Evolutionary conservation across 2,113 vertebrate species (phyloP), one percentile per base, ranked within the genome.

Genomic region (Brachirus orientalis): DNA sequence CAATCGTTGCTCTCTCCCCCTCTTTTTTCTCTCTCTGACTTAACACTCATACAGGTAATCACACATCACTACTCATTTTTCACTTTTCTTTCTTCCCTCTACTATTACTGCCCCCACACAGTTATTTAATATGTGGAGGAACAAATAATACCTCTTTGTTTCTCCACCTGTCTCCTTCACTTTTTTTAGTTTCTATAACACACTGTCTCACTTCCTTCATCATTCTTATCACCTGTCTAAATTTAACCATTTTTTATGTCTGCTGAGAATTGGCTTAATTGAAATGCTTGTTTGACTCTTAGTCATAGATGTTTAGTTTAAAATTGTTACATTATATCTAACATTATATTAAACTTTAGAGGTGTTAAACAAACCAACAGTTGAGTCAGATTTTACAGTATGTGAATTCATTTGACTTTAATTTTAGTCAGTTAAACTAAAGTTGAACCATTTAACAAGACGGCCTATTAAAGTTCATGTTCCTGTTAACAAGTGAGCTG

Each of bases 151-250:
- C 48, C 51, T 50, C 33, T 57, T 20, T 36, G 8, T 37, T 22
- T 22, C 41, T 61, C 47, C 36, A 45, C n/a, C 35, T 50, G 37
- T 52, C 22, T 60, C 46, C 3, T 66, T 35, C 35, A 10, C 52
- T 18, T 36, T 33, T 56, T 36, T n/a, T n/a, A n/a, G 2, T 46
- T 63, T 54, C 58, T 52, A 51, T 72, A 35, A 45, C 41, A 38
- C 60, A 33, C 63, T 20, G 11, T 37, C 28, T 56, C 33, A 8
- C n/a, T 58, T 35, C 36, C 37, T 72, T 14, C 22, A 14, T 41
- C 43, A 45, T 43, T 73, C 17, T 47, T 38, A 61, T 63, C 36
- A 78, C 52, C 61, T 72, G 44, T 28, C 17, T 40, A 46, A 1
- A 55, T 5, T 5, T 9, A 3, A 43, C 11, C 12, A 10, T 11